Percentiles rank a stretch among this genome's conserved stretches.
These are phyloP conservation scores for Argyra leucocephala DNA, from an alignment of 2,888 invertebrate species.

Conservation along the genomic window DNA sequence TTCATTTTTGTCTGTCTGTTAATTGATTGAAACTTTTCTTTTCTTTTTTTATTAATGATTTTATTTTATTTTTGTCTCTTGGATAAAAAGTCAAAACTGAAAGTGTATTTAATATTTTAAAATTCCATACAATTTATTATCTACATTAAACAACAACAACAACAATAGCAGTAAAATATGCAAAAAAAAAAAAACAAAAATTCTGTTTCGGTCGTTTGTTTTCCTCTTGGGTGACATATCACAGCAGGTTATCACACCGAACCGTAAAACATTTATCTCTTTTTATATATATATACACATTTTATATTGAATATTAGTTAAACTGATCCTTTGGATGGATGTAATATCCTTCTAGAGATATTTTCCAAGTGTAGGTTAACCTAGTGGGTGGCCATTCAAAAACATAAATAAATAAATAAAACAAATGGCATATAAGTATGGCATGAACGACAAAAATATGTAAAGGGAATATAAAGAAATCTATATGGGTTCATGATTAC, in stretches of 20 bases:
- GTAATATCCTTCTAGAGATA: not conserved
- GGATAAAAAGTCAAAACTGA: not conserved
- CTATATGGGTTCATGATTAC: too few species aligned
- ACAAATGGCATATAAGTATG: not conserved
- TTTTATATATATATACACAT: not conserved
- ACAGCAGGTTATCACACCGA: constrained; percentile 3
- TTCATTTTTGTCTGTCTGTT: not conserved
- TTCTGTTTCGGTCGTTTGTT: constrained; percentile 1
- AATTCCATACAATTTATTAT: not conserved
- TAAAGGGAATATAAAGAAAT: too few species aligned
- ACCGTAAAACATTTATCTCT: not conserved
- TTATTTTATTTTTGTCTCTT: not conserved
- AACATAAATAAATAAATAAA: not conserved
- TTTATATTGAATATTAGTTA: not conserved
- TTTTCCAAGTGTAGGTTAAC: not conserved
- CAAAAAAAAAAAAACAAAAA: not conserved
- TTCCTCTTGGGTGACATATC: constrained; percentile 3
- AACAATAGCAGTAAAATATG: not conserved
- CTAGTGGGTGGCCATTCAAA: not conserved
- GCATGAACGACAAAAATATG: not conserved
- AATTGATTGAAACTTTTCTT: not conserved
- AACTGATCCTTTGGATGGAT: not conserved
- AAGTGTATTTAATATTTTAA: not conserved
- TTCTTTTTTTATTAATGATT: not conserved
- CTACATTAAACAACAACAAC: not conserved